phyloP scores from a whole-genome alignment of 2,888 invertebrate species.

The Ditylenchus weischeri region DNA sequence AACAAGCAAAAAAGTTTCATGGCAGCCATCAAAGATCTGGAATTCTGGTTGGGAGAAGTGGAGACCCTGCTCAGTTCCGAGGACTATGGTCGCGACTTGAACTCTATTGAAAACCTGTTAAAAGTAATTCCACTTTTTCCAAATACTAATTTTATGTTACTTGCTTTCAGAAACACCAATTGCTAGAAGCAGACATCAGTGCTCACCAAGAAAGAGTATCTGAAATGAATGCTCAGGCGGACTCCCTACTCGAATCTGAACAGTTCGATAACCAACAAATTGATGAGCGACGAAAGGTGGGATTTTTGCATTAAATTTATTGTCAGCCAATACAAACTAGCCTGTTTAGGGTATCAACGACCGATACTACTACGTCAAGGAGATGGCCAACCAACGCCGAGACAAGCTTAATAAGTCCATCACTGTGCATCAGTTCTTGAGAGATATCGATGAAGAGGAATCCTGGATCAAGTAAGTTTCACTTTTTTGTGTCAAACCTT shows the following conservation, averaged over 20 bases:
- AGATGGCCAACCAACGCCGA: slow-evolving; percentile 84
- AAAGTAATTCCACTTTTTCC: slow-evolving; percentile 66
- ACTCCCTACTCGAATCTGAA: slow-evolving; percentile 88
- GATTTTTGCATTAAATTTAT: neutral
- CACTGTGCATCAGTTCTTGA: slow-evolving; percentile 96
- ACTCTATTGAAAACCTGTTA: slow-evolving; percentile 95
- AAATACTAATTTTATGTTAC: slow-evolving; percentile 60
- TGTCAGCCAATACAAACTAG: neutral
- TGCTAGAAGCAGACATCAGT: slow-evolving; percentile 94
- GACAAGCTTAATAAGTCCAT: slow-evolving; percentile 90
- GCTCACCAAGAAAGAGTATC: slow-evolving; percentile 72
- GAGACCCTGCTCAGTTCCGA: slow-evolving; percentile 64
- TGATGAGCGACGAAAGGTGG: slow-evolving; percentile 71
- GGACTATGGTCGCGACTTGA: slow-evolving; percentile 94
- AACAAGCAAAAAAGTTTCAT: slow-evolving; percentile 98
- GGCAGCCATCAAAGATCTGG: slow-evolving; percentile 97
- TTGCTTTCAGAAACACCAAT: slow-evolving; percentile 69
- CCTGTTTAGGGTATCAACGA: slow-evolving; percentile 77
- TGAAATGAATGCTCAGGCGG: slow-evolving; percentile 73
- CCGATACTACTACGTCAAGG: slow-evolving; percentile 74
- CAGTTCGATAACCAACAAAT: slow-evolving; percentile 92
- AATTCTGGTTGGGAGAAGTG: slow-evolving; percentile 99
- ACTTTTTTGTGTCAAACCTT: neutral
- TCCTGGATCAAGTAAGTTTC: slow-evolving; percentile 79
- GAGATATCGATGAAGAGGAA: slow-evolving; percentile 98